Evolutionary conservation across 37 sponge, comb jelly and placozoan species (phyloP), one percentile per base, ranked within the genome.

Genomic region (Haliclona indistincta): DNA sequence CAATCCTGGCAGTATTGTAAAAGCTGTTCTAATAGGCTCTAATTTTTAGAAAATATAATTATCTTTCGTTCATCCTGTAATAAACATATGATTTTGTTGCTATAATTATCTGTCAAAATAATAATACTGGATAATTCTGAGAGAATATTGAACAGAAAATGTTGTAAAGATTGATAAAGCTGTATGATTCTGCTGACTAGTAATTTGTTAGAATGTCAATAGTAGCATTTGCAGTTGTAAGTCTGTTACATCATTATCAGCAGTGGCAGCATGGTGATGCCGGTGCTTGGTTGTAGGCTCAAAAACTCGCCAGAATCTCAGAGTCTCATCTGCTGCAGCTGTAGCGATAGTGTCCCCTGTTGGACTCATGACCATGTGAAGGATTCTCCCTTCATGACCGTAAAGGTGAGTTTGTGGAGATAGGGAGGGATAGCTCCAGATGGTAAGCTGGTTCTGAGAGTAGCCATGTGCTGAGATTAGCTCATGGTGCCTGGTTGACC

Each of bases 251-350:
- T 47, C 51, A 47, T 15, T 47, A 15, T 47, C 10, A 47, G 10
- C 10, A 17, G 10, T 47, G 51, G 51, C n/a, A n/a, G n/a, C n/a
- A n/a, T n/a, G n/a, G n/a, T n/a, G n/a, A n/a, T n/a, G n/a, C n/a
- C n/a, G n/a, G n/a, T n/a, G n/a, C n/a, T n/a, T n/a, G n/a, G n/a
- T n/a, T n/a, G n/a, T n/a, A n/a, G n/a, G n/a, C n/a, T n/a, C n/a
- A n/a, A n/a, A n/a, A n/a, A n/a, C n/a, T n/a, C n/a, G n/a, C 97
- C 97, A 97, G 55, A 97, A 81, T 35, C 97, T 70, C 51, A 97
- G 61, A 1, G 92, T 90, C 77, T 97, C 97, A 72, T 97, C 97
- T 23, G 97, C 94, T 15, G 82, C 89, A 0, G 88, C 80, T 8
- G 91, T 90, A 53, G 82, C 97, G 6, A 97, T 92, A 10, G 84